These are phyloP conservation scores for Drosophila pseudotakahashii DNA, from an alignment of 2,888 invertebrate species.

Conservation along the genomic window DNA sequence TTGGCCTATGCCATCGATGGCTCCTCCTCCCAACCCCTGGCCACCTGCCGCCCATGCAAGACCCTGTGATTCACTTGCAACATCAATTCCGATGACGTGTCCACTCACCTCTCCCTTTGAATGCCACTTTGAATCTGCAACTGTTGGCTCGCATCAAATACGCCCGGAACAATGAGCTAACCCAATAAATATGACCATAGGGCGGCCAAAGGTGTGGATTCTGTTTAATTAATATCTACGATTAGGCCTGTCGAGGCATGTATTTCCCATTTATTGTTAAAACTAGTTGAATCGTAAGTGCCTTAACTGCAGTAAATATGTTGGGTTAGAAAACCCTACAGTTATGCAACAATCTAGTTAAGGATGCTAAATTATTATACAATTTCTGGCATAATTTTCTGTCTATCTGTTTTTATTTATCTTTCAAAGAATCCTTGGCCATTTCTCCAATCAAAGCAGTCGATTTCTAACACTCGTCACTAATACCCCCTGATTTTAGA, in stretches of 20 bases:
- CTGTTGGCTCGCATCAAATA: conserved; percentile 31
- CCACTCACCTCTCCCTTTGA: conserved; percentile 5
- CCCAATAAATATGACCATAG: conserved; percentile 23
- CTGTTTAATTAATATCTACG: conserved; percentile 20
- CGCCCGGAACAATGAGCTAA: conserved; percentile 15
- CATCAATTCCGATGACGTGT: conserved; percentile 54
- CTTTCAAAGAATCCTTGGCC: too few species aligned
- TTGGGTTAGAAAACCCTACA: too few species aligned
- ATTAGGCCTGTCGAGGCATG: background rate
- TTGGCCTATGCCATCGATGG: conserved; percentile 57
- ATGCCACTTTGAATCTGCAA: conserved; percentile 10
- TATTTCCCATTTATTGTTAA: background rate
- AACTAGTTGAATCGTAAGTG: background rate
- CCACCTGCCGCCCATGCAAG: conserved; percentile 15
- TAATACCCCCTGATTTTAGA: background rate
- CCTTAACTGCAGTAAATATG: too few species aligned
- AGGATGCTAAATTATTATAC: too few species aligned
- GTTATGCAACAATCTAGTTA: too few species aligned
- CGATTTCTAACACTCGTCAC: conserved; percentile 1
- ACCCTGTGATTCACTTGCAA: conserved; percentile 56
- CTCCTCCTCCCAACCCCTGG: conserved; percentile 4
- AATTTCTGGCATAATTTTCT: too few species aligned
- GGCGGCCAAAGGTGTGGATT: conserved; percentile 4
- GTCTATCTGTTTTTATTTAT: too few species aligned
- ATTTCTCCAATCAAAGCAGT: conserved; percentile 1